A percentile compares a stretch with the other conserved stretches of the same genome.
phyloP scores from a whole-genome alignment of 2,888 invertebrate genomes.

The Rutpela maculata region DNA sequence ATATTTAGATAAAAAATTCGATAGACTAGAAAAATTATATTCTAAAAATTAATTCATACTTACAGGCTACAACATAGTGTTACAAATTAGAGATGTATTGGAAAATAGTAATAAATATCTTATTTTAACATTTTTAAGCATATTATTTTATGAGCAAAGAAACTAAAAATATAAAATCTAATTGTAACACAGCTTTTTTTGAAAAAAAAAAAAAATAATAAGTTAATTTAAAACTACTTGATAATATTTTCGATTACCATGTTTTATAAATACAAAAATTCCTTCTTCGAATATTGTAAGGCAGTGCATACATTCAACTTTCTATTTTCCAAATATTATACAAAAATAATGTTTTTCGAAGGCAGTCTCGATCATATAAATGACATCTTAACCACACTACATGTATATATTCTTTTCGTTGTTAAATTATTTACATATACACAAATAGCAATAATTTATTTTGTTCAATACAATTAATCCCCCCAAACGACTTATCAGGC shows the following conservation, averaged over 20 bases:
- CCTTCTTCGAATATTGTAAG: constrained; percentile 24
- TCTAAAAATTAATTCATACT: constrained; percentile 66
- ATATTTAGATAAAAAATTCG: constrained; percentile 66
- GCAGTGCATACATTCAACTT: constrained; percentile 40
- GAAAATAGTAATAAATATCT: constrained; percentile 67
- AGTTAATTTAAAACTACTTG: constrained; percentile 43
- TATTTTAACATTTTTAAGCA: constrained; percentile 61
- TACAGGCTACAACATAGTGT: constrained; percentile 59
- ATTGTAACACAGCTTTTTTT: constrained; percentile 67
- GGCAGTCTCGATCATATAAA: constrained; percentile 14
- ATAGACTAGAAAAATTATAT: constrained; percentile 70
- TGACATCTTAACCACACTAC: constrained; percentile 21
- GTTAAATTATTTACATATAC: constrained; percentile 60
- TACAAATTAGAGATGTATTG: constrained; percentile 60
- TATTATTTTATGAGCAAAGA: constrained; percentile 63
- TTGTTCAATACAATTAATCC: constrained; percentile 56
- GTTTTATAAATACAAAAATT: constrained; percentile 18
- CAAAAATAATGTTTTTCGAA: constrained; percentile 21
- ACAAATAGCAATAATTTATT: constrained; percentile 60
- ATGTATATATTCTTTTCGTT: constrained; percentile 45
- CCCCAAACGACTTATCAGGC: constrained; percentile 46
- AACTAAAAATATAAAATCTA: constrained; percentile 60
- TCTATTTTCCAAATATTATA: constrained; percentile 15
- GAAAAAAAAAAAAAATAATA: constrained; percentile 55
- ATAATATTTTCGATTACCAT: constrained; percentile 29